Evolutionary conservation across 2,113 vertebrate species (phyloP), one percentile per base, ranked within the genome.

Genomic region (Noctilio leporinus): DNA sequence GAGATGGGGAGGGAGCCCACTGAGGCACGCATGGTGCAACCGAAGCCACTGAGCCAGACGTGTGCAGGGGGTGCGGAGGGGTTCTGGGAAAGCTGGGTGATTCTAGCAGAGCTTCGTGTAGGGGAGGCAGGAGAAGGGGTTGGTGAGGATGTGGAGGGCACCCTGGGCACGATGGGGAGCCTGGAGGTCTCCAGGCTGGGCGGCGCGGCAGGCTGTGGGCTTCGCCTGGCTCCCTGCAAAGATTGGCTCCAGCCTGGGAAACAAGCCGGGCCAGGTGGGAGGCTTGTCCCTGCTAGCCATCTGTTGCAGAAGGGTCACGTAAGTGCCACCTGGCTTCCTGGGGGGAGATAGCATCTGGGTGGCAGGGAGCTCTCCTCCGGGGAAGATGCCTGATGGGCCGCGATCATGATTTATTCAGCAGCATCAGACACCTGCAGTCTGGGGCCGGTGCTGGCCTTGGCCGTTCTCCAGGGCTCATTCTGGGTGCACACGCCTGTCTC

Each of bases 381-480:
- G 80, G 70, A 81, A 91, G 86, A 76, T 0, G 69, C 82, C 67
- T 40, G 89, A 78, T 12, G 62, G 43, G 81, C 75, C 19, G 38
- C 14, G 6, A 1, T 2, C 62, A 97, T 97, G 88, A 96, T 89
- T 97, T 96, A 97, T 97, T 96, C 92, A 97, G 78, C n/a, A 40
- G 86, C 43, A 38, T 30, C 65, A 81, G 96, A 89, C 92, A 96
- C 95, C 95, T 67, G 89, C 17, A n/a, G 45, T 43, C 33, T 7
- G 38, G 17, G 89, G 35, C 81, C 10, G 0, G 53, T 2, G 4
- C 67, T 1, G 53, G 76, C 40, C 70, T 17, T 35, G 87, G 69
- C 49, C 12, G 1, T 19, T 40, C 69, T 51, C 87, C 65, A 69
- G 89, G 59, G 22, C 78, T 43, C 4, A 0, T n/a, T 67, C 75